These are phyloP conservation scores for Anthophora plumipes DNA, from an alignment of 2,888 invertebrate genomes.

Conservation along the genomic window DNA sequence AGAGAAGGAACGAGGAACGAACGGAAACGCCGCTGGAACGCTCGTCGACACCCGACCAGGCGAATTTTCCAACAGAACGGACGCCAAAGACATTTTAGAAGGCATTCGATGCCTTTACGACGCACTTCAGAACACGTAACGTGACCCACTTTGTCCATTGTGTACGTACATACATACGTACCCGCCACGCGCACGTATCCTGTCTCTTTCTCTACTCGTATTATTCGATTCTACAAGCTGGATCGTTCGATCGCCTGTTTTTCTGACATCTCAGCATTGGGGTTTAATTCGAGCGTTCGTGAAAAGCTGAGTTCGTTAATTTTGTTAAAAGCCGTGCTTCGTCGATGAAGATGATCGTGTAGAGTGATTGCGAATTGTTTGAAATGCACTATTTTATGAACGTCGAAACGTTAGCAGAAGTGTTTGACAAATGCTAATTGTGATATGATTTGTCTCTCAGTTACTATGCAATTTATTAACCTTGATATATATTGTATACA, in stretches of 20 bases:
- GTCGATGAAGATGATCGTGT: no score
- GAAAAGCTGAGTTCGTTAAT: no score
- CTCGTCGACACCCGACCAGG: constrained; percentile 57
- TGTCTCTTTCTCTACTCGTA: background rate
- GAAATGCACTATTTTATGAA: no score
- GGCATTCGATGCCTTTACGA: constrained; percentile 56
- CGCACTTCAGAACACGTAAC: constrained; percentile 31
- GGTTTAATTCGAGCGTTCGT: background rate
- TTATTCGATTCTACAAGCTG: background rate
- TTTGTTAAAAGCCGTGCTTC: no score
- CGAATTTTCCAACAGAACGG: constrained; percentile 64
- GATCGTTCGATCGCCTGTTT: no score
- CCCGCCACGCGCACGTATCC: background rate
- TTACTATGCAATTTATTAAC: no score
- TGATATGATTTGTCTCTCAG: no score
- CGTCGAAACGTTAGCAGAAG: no score
- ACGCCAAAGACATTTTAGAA: constrained; percentile 59
- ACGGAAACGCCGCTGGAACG: constrained; percentile 42
- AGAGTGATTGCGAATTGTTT: no score
- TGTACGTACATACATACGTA: background rate
- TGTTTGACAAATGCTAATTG: no score
- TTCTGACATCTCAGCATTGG: background rate
- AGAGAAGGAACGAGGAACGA: background rate
- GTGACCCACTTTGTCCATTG: constrained; percentile 63
- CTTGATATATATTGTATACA: no score